Evolutionary conservation across 2,797 vertebrate species (phyloP).

Genomic region (Carapus acus): DNA sequence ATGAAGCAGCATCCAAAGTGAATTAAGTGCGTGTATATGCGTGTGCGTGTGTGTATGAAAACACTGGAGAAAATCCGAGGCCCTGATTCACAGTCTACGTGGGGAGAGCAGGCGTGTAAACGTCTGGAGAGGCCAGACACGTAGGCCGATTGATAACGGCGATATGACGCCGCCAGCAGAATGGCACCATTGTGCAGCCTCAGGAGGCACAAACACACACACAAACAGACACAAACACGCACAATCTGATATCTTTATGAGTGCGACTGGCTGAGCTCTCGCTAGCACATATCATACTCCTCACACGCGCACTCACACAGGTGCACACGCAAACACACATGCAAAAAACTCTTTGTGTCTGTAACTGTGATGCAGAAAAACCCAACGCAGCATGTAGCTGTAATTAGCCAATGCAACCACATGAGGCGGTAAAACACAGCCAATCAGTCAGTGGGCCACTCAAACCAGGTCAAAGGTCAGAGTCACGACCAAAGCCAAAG

Average conservation of each 20-base stretch:
- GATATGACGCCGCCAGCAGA: conserved; percentile 3
- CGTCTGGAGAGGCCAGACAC: background rate
- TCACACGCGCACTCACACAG: conserved; percentile 27
- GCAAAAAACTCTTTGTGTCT: too few species aligned
- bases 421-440: too few species aligned
- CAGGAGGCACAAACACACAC: background rate
- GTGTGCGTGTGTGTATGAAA: too few species aligned
- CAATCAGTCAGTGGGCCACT: too few species aligned
- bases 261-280: conserved; percentile 33
- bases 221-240: background rate
- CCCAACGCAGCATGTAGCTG: too few species aligned
- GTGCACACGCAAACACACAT: conserved; percentile 16
- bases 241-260: conserved; percentile 44
- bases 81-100: too few species aligned
- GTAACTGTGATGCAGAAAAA: too few species aligned
- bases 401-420: too few species aligned
- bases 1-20: background rate
- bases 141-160: background rate
- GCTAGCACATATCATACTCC: conserved; percentile 7
- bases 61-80: too few species aligned
- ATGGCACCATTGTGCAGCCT: conserved; percentile 25
- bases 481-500: too few species aligned
- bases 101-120: too few species aligned
- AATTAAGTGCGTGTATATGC: conserved; percentile 5
- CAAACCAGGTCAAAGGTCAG: too few species aligned